Conservation (phyloP, 1,140 invertebrate genomes). For the Babylonia areolata region DNA sequence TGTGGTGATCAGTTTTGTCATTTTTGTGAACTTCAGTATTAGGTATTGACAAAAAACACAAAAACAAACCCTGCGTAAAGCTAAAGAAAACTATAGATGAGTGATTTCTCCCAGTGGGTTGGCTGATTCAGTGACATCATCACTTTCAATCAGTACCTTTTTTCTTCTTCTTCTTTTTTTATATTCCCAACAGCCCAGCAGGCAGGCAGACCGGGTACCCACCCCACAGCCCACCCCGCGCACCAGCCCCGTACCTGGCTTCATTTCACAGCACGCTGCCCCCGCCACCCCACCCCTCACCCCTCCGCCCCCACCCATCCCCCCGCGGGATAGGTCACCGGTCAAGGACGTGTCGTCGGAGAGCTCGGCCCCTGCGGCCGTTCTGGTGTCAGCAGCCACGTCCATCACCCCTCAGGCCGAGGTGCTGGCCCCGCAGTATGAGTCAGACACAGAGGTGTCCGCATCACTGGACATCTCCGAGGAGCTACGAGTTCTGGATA, state of each 20-base stretch:
- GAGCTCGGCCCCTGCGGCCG: background rate
- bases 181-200: conserved; percentile 17
- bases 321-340: conserved; percentile 8
- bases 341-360: conserved; percentile 8
- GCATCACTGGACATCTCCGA: conserved; percentile 64
- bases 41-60: no score
- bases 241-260: conserved; percentile 49
- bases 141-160: no score
- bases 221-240: conserved; percentile 69
- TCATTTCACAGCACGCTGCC: conserved; percentile 22
- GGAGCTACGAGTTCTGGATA: conserved; percentile 59
- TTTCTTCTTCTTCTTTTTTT: background rate
- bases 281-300: conserved; percentile 58
- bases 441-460: conserved; percentile 63
- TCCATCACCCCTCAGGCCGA: conserved; percentile 6
- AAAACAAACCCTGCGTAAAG: no score
- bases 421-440: conserved; percentile 23
- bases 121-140: no score
- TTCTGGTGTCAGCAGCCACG: background rate
- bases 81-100: no score
- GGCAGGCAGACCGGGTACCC: conserved; percentile 36
- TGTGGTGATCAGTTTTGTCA: no score
- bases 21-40: no score
- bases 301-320: conserved; percentile 49
- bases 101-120: no score